Base-by-base conservation (phyloP, 2,888 invertebrate genomes). In the Adelognathus sp. region DNA sequence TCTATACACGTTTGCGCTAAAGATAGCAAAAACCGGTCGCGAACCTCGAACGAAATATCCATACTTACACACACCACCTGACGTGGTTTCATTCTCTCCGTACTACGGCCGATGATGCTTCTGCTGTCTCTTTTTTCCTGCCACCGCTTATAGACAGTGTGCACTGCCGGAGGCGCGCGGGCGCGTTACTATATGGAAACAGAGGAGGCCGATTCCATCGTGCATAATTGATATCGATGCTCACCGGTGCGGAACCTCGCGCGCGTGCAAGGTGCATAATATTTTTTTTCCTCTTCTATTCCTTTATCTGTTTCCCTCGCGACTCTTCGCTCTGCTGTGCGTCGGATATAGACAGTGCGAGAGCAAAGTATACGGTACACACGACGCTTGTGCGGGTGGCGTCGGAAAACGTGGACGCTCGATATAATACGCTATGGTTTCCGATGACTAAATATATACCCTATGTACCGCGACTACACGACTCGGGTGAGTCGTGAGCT, bases 151-250 rank as follows among this genome's bases (percentile, higher is more conserved):
- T 14, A 41, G 39, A 14, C 14, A 21, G n/a, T n/a, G n/a, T n/a
- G 46, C 21, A 21, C 21, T 5, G 0, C 50, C 21, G 24, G 46
- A 21, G 50, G 24, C 24, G 21, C 24, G 11, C 21, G 21, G n/a
- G 24, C 27, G 29, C 44, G 36, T 33, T 7, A 24, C 52, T 50
- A 66, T 52, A 66, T 66, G 64, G 52, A 66, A 67, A 54, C 41
- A 14, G 41, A 67, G 52, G 16, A 14, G 74, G 71, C 7, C 76
- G 79, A 76, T 76, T 79, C 70, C 39, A 67, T 81, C 52, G 69
- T 86, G 85, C 84, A 86, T 87, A 85, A 86, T 86, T 86, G 82
- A 87, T 86, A 79, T 83, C 78, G 54, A 73, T 82, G 81, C 77
- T 84, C 82, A 75, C 73, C 79, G 81, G 83, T 71, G 81, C 83